Evolutionary conservation across 2,797 vertebrate genomes (phyloP).

Genomic region (Xiphophorus birchmanni): DNA sequence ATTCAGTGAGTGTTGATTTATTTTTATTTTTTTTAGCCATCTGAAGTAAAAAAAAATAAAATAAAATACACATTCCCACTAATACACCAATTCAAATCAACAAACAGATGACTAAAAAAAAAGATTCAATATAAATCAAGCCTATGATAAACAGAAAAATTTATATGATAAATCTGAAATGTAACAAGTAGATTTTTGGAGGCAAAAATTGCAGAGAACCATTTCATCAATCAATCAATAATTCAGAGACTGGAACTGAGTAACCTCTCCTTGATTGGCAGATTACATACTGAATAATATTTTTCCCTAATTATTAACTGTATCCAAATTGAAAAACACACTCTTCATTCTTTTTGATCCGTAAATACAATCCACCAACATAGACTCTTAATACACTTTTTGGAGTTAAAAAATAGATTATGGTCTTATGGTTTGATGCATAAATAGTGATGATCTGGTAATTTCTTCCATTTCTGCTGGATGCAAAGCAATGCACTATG

Average conservation of each 20-base stretch:
- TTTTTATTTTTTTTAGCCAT: conserved; percentile 45
- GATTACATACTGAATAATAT: not conserved
- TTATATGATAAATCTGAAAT: not conserved
- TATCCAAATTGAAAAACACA: not conserved
- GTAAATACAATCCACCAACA: not conserved
- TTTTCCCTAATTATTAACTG: not conserved
- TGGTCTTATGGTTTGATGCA: not conserved
- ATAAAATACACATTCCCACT: not conserved
- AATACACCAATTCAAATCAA: not conserved
- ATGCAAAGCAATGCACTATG: not conserved
- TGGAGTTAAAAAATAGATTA: not conserved
- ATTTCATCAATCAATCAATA: conserved; percentile 24
- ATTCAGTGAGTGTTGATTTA: conserved; percentile 73
- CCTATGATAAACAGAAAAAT: conserved; percentile 10
- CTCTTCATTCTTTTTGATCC: not conserved
- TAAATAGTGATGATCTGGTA: not conserved
- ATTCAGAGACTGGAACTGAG: not conserved
- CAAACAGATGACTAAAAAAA: not conserved
- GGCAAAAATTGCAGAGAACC: conserved; percentile 37
- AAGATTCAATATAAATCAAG: conserved; percentile 26
- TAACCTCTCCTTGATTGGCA: not conserved
- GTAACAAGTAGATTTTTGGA: not conserved
- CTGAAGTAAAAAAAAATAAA: conserved; percentile 28
- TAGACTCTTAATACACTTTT: not conserved
- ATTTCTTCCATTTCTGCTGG: not conserved